A percentile compares a stretch with the other conserved stretches of the same genome.
These are phyloP conservation scores for Cynoglossus semilaevis DNA, from an alignment of 2,113 vertebrate genomes.

Conservation along the genomic window DNA sequence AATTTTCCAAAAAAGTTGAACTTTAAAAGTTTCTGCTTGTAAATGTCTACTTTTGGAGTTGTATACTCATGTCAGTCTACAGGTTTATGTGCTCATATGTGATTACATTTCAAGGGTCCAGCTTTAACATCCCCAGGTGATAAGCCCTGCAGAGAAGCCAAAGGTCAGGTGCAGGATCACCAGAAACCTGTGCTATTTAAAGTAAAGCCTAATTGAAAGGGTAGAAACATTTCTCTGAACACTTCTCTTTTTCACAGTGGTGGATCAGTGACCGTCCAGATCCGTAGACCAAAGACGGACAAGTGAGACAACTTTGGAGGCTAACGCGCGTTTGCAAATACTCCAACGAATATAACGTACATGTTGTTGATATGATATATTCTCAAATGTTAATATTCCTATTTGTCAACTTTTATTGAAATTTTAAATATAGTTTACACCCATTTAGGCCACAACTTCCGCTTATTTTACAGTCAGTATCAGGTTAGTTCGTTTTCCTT, in stretches of 20 bases:
- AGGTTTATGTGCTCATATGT: slow-evolving; percentile 42
- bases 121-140: slow-evolving; percentile 57
- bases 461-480: slow-evolving; percentile 31
- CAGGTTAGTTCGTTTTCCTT: slow-evolving; percentile 14
- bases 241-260: slow-evolving; percentile 23
- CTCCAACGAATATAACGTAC: neutral
- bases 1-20: too few species aligned
- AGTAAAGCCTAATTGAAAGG: slow-evolving; percentile 66
- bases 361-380: too few species aligned
- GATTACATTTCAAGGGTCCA: slow-evolving; percentile 50
- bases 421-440: slow-evolving; percentile 19
- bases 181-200: slow-evolving; percentile 54
- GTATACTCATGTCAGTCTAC: slow-evolving; percentile 15
- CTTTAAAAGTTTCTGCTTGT: neutral
- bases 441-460: slow-evolving; percentile 20
- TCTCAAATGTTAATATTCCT: slow-evolving; percentile 2
- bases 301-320: slow-evolving; percentile 2
- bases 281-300: slow-evolving; percentile 24
- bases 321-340: neutral
- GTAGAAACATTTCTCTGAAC: slow-evolving; percentile 48
- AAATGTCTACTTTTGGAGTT: neutral
- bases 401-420: slow-evolving; percentile 13
- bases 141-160: slow-evolving; percentile 41
- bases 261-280: slow-evolving; percentile 9
- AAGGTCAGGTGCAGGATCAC: slow-evolving; percentile 46